These are phyloP conservation scores for Xanthia icteritia DNA, from an alignment of 2,888 invertebrate genomes.

Conservation along the genomic window DNA sequence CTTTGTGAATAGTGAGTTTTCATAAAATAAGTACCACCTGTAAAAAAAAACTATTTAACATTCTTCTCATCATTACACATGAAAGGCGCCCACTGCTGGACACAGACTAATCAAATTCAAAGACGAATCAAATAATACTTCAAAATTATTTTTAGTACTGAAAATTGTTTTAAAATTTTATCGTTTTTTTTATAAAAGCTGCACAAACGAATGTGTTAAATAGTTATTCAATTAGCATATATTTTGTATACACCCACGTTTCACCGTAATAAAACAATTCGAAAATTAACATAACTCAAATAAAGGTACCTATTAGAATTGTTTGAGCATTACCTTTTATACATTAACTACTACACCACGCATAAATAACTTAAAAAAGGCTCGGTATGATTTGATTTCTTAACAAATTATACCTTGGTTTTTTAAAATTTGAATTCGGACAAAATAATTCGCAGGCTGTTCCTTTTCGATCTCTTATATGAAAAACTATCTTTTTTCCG, in stretches of 20 bases:
- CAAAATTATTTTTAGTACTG: background rate
- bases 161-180: constrained; percentile 1
- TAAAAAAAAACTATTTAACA: too few relatives aligned
- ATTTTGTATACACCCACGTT: constrained; percentile 16
- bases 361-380: background rate
- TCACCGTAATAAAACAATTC: constrained; percentile 38
- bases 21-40: background rate
- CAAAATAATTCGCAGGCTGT: too few relatives aligned
- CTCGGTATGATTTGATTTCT: background rate
- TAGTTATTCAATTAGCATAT: constrained; percentile 21
- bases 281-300: constrained; percentile 22
- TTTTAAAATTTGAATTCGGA: background rate
- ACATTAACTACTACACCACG: background rate
- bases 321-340: constrained; percentile 1
- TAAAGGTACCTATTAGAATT: constrained; percentile 4
- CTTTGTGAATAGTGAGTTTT: background rate
- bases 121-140: constrained; percentile 7
- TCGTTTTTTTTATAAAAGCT: constrained; percentile 15
- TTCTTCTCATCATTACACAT: too few relatives aligned
- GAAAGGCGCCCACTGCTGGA: too few relatives aligned
- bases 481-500: background rate
- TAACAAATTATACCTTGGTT: background rate
- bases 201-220: constrained; percentile 30
- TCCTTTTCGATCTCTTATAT: background rate
- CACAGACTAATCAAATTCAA: too few relatives aligned